These are phyloP conservation scores for Nyctalus aviator DNA, from an alignment of 2,797 vertebrate genomes.

Conservation along the genomic window DNA sequence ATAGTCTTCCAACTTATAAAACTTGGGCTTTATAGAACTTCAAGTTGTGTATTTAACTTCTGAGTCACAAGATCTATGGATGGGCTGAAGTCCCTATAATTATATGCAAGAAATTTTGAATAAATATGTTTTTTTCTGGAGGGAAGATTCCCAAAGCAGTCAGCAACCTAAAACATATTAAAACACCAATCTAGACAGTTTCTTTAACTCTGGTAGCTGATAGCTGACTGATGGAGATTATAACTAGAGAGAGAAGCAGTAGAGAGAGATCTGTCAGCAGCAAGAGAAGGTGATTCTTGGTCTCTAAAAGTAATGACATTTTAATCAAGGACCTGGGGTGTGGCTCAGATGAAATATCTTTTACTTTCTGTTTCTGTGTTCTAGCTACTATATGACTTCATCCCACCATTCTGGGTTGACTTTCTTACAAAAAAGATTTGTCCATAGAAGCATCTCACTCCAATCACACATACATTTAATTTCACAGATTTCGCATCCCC, in stretches of 20 bases:
- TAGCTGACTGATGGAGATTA: neutral
- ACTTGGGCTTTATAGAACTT: neutral
- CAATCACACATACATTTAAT: neutral
- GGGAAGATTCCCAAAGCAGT: constrained; percentile 30
- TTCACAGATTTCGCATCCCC: neutral
- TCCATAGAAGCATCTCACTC: neutral
- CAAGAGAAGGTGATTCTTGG: neutral
- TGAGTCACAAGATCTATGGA: neutral
- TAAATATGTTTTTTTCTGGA: constrained; percentile 14
- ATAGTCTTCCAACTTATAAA: neutral
- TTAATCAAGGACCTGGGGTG: neutral
- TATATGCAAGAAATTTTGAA: neutral
- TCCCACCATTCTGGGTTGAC: neutral
- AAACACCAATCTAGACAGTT: neutral
- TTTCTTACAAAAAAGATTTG: constrained; percentile 4
- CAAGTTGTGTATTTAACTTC: neutral
- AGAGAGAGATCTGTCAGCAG: neutral
- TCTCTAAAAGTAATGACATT: neutral
- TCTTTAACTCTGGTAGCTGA: neutral
- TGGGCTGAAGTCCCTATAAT: neutral
- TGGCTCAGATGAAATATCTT: neutral
- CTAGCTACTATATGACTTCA: neutral
- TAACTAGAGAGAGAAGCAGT: neutral
- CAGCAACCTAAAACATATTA: neutral
- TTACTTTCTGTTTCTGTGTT: neutral